Percentiles rank a stretch among this genome's conserved stretches.
Conservation (phyloP, 2,113 vertebrate species). For the Lipotes vexillifer region DNA sequence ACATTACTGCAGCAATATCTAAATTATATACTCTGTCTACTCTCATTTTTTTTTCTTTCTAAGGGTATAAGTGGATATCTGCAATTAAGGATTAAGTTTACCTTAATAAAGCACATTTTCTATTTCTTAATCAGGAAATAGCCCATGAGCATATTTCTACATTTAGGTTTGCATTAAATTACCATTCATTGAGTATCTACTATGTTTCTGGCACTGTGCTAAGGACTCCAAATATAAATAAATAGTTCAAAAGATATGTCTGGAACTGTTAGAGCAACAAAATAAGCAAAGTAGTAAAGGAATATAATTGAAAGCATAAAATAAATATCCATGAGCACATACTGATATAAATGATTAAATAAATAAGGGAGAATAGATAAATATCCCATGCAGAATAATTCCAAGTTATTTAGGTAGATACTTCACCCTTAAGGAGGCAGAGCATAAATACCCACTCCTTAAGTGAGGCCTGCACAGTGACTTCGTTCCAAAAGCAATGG, state of each 20-base stretch:
- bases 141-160: not conserved
- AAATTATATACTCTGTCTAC: not conserved
- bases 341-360: not conserved
- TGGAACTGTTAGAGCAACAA: not conserved
- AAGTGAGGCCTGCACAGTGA: not conserved
- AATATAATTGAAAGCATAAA: not conserved
- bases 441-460: not conserved
- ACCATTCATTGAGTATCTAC: not conserved
- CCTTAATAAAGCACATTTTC: not conserved
- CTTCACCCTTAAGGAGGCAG: not conserved
- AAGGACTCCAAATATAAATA: conserved; percentile 1
- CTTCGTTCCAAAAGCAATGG: not conserved
- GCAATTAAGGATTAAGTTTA: not conserved
- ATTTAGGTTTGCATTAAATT: not conserved
- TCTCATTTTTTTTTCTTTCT: not conserved
- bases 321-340: not conserved
- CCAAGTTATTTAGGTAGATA: not conserved
- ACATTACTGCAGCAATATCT: not conserved
- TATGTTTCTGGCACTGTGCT: not conserved
- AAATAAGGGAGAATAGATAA: not conserved
- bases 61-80: not conserved
- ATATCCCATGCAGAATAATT: not conserved
- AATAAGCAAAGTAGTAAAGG: not conserved
- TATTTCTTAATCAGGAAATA: conserved; percentile 2
- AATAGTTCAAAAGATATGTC: not conserved